These are phyloP conservation scores for Strix aluco DNA, from an alignment of 2,113 vertebrate genomes.

Conservation along the genomic window DNA sequence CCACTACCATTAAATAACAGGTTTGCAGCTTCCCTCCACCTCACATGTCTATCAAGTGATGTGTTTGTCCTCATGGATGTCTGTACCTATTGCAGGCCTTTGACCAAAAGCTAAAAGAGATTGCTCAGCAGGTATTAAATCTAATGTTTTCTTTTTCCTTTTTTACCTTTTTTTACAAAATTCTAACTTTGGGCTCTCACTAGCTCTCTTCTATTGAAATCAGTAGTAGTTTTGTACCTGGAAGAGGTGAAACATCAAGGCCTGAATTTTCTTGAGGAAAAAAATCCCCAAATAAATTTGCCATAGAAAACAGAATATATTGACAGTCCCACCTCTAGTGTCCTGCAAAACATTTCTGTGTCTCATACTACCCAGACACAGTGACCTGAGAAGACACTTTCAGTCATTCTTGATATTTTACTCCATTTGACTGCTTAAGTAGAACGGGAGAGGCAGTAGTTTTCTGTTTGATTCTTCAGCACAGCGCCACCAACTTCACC, in stretches of 20 bases:
- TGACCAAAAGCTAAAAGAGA: neutral
- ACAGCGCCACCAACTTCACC: neutral
- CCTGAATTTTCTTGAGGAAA: neutral
- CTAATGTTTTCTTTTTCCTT: neutral
- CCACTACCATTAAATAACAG: neutral
- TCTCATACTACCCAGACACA: neutral
- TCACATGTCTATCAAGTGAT: neutral
- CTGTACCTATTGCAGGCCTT: neutral
- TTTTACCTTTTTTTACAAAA: rapidly evolving
- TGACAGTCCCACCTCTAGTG: neutral
- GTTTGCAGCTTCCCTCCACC: neutral
- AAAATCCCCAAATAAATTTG: neutral
- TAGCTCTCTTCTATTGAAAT: neutral
- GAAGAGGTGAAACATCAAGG: neutral
- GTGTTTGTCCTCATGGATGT: neutral
- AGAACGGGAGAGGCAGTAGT: neutral
- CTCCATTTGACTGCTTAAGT: neutral
- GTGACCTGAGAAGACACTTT: neutral
- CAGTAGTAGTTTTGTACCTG: neutral
- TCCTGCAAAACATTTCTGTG: neutral
- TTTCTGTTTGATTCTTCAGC: neutral
- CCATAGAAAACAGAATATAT: neutral
- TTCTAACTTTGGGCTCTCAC: neutral
- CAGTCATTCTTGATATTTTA: neutral
- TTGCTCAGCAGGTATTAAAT: neutral